Conservation (phyloP, 2,888 invertebrate species). For the Venustoraphidia nigricollis region DNA sequence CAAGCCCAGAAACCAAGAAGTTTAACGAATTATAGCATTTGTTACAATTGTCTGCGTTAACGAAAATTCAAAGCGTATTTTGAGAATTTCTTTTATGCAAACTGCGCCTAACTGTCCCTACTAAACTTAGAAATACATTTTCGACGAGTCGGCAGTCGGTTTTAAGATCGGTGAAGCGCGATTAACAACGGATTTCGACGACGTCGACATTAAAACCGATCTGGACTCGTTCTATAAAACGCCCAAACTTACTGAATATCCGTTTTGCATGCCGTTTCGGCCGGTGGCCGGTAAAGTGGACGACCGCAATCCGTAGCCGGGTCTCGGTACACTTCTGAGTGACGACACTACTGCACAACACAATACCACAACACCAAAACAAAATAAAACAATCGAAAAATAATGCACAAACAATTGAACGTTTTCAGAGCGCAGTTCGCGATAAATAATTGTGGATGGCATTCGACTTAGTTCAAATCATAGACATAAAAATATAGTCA, state of each 20-base stretch:
- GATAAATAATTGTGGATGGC: conserved; percentile 13
- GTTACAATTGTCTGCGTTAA: no score
- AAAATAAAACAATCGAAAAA: conserved; percentile 13
- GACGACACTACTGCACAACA: conserved; percentile 35
- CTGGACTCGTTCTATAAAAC: not conserved
- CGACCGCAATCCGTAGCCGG: conserved; percentile 61
- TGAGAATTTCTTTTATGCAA: no score
- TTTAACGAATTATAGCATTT: no score
- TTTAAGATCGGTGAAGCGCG: no score
- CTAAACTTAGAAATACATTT: no score
- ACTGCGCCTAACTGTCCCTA: no score
- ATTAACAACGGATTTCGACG: no score
- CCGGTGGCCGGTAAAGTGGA: conserved; percentile 52
- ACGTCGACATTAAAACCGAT: no score
- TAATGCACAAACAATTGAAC: conserved; percentile 3
- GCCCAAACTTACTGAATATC: conserved; percentile 15
- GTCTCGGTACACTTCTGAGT: conserved; percentile 54
- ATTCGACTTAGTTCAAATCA: conserved; percentile 9
- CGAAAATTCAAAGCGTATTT: no score
- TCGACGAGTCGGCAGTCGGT: no score
- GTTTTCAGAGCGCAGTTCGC: conserved; percentile 3
- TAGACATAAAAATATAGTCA: no score
- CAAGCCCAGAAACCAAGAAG: no score
- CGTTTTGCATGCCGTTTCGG: conserved; percentile 18
- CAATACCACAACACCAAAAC: conserved; percentile 32